A percentile compares a stretch with the other conserved stretches of the same genome.
phyloP scores from a whole-genome alignment of 1,140 invertebrate species.

The Drosophila willistoni region DNA sequence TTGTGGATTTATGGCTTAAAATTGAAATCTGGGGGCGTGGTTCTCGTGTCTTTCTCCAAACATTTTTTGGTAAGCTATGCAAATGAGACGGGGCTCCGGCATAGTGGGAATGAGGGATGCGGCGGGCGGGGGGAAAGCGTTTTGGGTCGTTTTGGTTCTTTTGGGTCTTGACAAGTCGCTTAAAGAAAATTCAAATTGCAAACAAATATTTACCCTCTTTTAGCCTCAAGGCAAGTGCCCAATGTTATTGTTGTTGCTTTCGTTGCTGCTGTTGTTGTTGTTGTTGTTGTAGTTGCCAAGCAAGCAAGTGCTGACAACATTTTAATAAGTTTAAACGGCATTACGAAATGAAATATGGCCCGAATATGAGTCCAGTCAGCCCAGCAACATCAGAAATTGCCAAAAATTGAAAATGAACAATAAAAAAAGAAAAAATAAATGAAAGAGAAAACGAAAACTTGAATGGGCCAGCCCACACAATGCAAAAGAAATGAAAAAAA shows the following conservation, averaged over 20 bases:
- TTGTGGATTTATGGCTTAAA: constrained; percentile 65
- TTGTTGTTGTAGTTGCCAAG: constrained; percentile 13
- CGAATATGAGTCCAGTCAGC: constrained; percentile 21
- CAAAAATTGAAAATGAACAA: constrained; percentile 5
- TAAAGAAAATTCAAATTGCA: constrained; percentile 61
- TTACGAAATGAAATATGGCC: constrained; percentile 51
- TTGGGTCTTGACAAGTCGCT: constrained; percentile 44
- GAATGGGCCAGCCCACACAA: not conserved
- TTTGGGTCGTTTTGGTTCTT: constrained; percentile 23
- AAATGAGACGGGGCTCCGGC: constrained; percentile 40
- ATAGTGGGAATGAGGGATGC: not conserved
- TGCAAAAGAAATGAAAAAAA: not conserved
- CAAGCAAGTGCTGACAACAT: constrained; percentile 36
- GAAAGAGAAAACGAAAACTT: not conserved
- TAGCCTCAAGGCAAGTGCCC: constrained; percentile 10
- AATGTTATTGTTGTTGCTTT: constrained; percentile 12
- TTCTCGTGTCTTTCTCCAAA: constrained; percentile 23
- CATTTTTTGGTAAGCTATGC: constrained; percentile 49
- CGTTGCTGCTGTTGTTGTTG: constrained; percentile 2
- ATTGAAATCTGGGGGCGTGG: constrained; percentile 48
- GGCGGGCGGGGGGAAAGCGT: not conserved
- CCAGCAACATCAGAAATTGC: constrained; percentile 38
- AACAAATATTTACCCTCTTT: constrained; percentile 58
- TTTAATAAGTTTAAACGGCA: constrained; percentile 58
- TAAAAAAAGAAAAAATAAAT: constrained; percentile 22